Evolutionary conservation across 2,888 invertebrate genomes (phyloP), one percentile per base, ranked within the genome.

Genomic region (Julus scandinavius): DNA sequence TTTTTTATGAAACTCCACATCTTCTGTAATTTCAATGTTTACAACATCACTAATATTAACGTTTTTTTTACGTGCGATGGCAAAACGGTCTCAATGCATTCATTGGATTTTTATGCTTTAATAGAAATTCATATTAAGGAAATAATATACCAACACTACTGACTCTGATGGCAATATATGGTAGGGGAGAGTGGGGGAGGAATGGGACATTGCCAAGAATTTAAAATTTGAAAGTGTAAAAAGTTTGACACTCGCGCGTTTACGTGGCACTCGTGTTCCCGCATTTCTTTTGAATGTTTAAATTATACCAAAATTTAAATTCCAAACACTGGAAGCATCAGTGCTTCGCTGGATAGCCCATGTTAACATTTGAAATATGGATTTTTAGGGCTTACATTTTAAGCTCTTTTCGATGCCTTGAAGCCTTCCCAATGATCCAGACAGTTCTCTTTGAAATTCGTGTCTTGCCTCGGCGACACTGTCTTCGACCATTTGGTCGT

Each of bases 331-430:
- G n/a, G n/a, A n/a, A n/a, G n/a, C n/a, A n/a, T n/a, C n/a, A n/a
- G n/a, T n/a, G n/a, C n/a, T n/a, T n/a, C n/a, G n/a, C n/a, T n/a
- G n/a, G n/a, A n/a, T n/a, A n/a, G n/a, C n/a, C n/a, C n/a, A n/a
- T n/a, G n/a, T n/a, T n/a, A n/a, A n/a, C n/a, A n/a, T n/a, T n/a
- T n/a, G n/a, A n/a, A n/a, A n/a, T n/a, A n/a, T n/a, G n/a, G n/a
- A n/a, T n/a, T n/a, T n/a, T n/a, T n/a, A n/a, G n/a, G n/a, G n/a
- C 93, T 92, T 91, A 96, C 96, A 95, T 93, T 95, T 95, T 45
- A 97, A 93, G 17, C 96, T 96, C 29, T 94, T 93, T 92, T 97
- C 96, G 91, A 97, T 94, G 89, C 96, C 97, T 87, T 94, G 94
- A 89, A 97, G 93, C 91, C 96, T 94, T 50, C 96, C 96, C 84